Percentiles rank a stretch among this genome's conserved stretches.
Conservation (phyloP, 1,140 invertebrate genomes). For the Centruroides vittatus region DNA sequence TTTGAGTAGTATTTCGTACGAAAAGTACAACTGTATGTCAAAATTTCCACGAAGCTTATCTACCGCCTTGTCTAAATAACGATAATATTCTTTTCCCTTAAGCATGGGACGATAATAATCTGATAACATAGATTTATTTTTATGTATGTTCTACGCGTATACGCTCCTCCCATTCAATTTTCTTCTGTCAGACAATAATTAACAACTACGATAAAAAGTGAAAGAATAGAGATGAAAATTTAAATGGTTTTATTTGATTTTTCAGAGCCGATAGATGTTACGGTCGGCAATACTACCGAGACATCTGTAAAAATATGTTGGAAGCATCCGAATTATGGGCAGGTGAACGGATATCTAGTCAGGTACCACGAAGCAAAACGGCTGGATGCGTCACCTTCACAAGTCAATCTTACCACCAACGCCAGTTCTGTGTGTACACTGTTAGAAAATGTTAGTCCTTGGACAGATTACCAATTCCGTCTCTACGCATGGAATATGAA, state of each 20-base stretch:
- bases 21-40: too few species aligned
- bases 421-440: constrained; percentile 5
- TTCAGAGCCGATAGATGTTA: constrained; percentile 11
- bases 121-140: too few species aligned
- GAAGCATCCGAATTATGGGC: constrained; percentile 8
- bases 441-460: constrained; percentile 7
- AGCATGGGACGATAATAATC: too few species aligned
- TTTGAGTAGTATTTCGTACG: too few species aligned
- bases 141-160: too few species aligned
- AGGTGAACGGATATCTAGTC: constrained; percentile 11
- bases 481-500: constrained; percentile 17
- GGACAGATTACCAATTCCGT: constrained; percentile 17
- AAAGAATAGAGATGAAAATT: too few species aligned
- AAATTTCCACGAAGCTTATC: too few species aligned
- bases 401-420: constrained; percentile 8
- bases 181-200: too few species aligned
- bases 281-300: constrained; percentile 7
- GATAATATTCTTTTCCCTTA: too few species aligned
- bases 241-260: neutral
- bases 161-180: too few species aligned
- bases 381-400: neutral
- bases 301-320: constrained; percentile 13
- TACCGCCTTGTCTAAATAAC: too few species aligned
- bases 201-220: too few species aligned
- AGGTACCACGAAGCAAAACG: constrained; percentile 8